phyloP scores from a whole-genome alignment of 2,113 vertebrate species.

The Microcebus lehilahytsara region DNA sequence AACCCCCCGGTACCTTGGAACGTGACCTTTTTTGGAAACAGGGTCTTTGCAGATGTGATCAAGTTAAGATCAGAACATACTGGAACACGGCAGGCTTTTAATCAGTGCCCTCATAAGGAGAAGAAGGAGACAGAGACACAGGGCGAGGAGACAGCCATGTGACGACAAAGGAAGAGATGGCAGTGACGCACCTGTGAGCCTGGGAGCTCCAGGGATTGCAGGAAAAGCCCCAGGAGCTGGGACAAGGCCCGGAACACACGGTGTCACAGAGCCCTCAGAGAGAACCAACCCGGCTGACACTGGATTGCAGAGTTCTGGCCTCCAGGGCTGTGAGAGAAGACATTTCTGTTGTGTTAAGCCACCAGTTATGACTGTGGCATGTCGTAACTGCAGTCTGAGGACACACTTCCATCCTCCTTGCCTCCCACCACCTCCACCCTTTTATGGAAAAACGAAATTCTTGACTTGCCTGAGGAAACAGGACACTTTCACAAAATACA shows the following conservation, averaged over 20 bases:
- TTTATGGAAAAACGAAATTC: not conserved
- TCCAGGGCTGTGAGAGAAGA: not conserved
- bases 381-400: too few relatives aligned
- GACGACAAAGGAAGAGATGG: not conserved
- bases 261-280: too few relatives aligned
- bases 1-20: not conserved
- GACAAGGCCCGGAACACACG: rapidly evolving
- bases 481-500: not conserved
- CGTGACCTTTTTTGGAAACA: not conserved
- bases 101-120: not conserved
- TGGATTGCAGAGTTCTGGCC: not conserved
- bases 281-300: not conserved
- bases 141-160: too few relatives aligned
- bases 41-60: not conserved
- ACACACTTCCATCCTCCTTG: not conserved
- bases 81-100: not conserved
- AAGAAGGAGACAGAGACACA: not conserved
- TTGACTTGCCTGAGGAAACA: not conserved
- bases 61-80: not conserved
- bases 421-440: not conserved
- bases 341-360: not conserved
- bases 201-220: too few relatives aligned
- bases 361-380: too few relatives aligned
- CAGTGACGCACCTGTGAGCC: rapidly evolving
- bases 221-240: not conserved